Conservation (phyloP, 2,113 vertebrate genomes). For the Mastomys coucha region DNA sequence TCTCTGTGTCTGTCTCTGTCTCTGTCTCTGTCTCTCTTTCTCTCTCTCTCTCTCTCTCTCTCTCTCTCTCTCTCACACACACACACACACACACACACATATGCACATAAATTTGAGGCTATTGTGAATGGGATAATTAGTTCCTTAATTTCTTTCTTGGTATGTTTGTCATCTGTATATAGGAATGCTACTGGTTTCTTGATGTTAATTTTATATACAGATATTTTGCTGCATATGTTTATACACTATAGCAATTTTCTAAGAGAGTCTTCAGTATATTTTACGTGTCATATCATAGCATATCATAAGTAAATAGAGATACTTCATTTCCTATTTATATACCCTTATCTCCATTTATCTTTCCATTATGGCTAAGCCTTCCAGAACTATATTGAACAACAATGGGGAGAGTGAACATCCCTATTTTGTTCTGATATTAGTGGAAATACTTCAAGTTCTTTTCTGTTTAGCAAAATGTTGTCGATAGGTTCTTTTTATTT, state of each 20-base stretch:
- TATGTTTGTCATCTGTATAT: neutral
- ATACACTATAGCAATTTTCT: neutral
- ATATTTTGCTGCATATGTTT: neutral
- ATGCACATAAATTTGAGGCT: neutral
- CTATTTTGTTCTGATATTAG: neutral
- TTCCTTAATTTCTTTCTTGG: neutral
- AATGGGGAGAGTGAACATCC: neutral
- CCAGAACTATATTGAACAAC: neutral
- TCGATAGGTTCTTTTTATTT: neutral
- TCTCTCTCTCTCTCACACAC: neutral
- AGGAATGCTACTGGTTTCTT: neutral
- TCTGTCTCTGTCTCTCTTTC: too few species aligned
- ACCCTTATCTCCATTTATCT: neutral
- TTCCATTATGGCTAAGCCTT: neutral
- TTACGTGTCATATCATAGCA: neutral
- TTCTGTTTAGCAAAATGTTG: neutral
- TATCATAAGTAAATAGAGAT: neutral
- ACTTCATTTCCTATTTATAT: neutral
- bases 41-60: too few species aligned
- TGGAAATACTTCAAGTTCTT: neutral
- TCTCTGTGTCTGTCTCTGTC: too few species aligned
- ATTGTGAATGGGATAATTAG: neutral
- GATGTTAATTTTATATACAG: neutral
- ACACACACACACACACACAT: neutral
- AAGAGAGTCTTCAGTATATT: neutral